These are phyloP conservation scores for Passer domesticus DNA, from an alignment of 2,113 vertebrate genomes.

Conservation along the genomic window DNA sequence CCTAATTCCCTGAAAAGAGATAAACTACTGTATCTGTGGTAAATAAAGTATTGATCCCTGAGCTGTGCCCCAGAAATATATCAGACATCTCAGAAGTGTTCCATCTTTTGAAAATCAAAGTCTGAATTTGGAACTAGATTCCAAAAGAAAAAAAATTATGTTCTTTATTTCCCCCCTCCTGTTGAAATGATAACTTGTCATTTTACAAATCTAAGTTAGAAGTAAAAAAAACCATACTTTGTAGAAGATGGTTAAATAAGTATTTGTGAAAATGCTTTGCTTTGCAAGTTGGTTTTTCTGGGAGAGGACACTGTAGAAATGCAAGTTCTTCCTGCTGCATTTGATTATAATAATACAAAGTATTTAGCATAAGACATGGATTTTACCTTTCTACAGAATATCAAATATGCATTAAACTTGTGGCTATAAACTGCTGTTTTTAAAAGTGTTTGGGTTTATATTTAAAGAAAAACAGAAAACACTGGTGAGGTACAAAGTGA, in stretches of 20 bases:
- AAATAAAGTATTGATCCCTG: background rate
- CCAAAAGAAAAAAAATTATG: background rate
- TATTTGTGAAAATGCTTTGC: conserved; percentile 69
- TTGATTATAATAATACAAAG: conserved; percentile 6
- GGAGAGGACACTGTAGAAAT: conserved; percentile 26
- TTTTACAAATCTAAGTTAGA: conserved; percentile 67
- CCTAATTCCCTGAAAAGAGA: background rate
- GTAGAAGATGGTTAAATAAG: conserved; percentile 68
- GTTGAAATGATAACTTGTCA: conserved; percentile 9
- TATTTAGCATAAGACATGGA: conserved; percentile 14
- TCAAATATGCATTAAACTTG: conserved; percentile 22
- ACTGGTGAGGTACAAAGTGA: background rate
- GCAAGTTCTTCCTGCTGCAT: conserved; percentile 26
- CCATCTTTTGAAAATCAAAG: conserved; percentile 27
- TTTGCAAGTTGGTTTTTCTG: conserved; percentile 53
- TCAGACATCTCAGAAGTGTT: conserved; percentile 30
- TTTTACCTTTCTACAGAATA: conserved; percentile 4
- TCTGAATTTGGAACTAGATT: conserved; percentile 50
- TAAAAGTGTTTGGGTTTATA: conserved; percentile 44
- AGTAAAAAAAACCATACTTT: conserved; percentile 61
- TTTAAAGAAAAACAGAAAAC: conserved; percentile 51
- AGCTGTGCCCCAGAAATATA: conserved; percentile 7
- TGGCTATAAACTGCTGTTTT: conserved; percentile 48
- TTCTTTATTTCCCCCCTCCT: background rate
- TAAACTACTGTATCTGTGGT: background rate